Base-by-base conservation (phyloP, 53 echinoderm and acorn worm genomes). In the Stichopus horrens region DNA sequence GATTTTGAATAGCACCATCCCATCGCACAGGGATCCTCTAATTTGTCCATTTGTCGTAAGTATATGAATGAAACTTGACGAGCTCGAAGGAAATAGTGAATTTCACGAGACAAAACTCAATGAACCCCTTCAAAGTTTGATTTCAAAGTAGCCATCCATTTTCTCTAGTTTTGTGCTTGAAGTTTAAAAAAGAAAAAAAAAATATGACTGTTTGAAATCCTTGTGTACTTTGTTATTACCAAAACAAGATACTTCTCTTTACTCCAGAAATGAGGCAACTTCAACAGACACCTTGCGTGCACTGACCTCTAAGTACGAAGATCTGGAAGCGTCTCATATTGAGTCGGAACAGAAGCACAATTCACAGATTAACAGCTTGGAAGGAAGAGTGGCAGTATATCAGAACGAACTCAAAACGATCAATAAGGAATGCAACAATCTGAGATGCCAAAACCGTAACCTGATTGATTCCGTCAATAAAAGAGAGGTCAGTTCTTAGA, bases 221-320 rank as follows among this genome's bases (percentile, higher is more conserved):
- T 37, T 37, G 37, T 37, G 37, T 37, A 37, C 37, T 37, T 37
- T 37, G 37, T 2, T 37, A 37, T 37, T 37, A 37, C 37, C 37
- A 37, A 37, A 37, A 37, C 37, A 59, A 11, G 18, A n/a, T 16
- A 6, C 18, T 4, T 86, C 66, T 52, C 8, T 4, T 37, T 90
- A 6, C 55, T 5, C 11, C 55, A 92, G 92, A 19, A 86, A 86
- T 87, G 92, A 92, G 53, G 10, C 16, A 11, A 90, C 8, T 11
- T 86, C 86, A 0, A 86, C 74, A 8, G 86, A 86, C 21, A 92
- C 86, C 60, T 66, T 92, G 58, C 54, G 73, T 11, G 67, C 75
- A 60, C 77, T 92, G 55, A 89, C 86, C 57, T 59, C 85, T 76
- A 92, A 92, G 58, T 92, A 92, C 86, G 89, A 92, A 84, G 65